phyloP scores from a whole-genome alignment of 2,113 vertebrate genomes.

The Cairina moschata region DNA sequence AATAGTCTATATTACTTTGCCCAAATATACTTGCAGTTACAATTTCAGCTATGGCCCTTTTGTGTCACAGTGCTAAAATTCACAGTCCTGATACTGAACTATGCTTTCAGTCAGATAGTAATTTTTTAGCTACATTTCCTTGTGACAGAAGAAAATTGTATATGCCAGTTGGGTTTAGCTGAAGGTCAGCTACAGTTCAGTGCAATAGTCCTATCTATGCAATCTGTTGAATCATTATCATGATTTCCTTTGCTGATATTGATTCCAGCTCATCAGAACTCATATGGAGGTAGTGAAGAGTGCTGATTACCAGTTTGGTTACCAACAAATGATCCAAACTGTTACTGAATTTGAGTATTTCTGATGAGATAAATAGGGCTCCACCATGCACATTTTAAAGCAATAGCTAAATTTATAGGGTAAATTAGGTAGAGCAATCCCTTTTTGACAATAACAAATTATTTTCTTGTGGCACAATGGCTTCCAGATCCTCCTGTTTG shows the following conservation, averaged over 20 bases:
- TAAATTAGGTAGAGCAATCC: background rate
- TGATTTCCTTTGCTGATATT: background rate
- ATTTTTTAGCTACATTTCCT: constrained; percentile 21
- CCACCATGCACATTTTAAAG: background rate
- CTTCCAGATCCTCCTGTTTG: background rate
- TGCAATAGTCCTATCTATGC: background rate
- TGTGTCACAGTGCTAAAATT: background rate
- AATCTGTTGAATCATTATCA: background rate
- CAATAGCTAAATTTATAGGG: background rate
- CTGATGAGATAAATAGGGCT: fast-evolving
- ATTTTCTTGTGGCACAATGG: background rate
- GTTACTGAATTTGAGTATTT: background rate
- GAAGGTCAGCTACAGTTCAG: constrained; percentile 8
- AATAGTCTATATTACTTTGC: background rate
- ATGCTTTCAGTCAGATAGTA: background rate
- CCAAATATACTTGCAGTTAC: background rate
- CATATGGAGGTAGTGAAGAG: background rate
- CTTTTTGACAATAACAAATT: background rate
- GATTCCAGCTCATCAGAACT: constrained; percentile 18
- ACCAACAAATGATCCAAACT: fast-evolving
- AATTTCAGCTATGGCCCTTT: background rate
- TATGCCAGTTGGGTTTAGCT: background rate
- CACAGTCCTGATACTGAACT: background rate
- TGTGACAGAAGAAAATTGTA: background rate
- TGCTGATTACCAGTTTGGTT: fast-evolving